Conservation (phyloP, 92 coral and sea anemone species). For the Bergia sp. region DNA sequence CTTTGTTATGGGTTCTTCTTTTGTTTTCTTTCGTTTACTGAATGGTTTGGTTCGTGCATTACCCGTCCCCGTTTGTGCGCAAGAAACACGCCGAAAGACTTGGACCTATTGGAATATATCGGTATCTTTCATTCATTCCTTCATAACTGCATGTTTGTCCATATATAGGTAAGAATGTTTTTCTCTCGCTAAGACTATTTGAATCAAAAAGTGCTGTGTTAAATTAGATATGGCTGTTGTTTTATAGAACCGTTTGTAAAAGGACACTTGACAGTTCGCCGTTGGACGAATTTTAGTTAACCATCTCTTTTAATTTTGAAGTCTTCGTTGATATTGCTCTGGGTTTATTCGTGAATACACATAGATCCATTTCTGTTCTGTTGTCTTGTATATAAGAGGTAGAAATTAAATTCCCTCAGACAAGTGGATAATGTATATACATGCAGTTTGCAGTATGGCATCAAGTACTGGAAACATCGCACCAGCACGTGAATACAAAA, state of each 20-base stretch:
- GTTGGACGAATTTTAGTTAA: not conserved
- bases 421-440: too few relatives aligned
- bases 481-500: too few relatives aligned
- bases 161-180: conserved; percentile 35
- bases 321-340: too few relatives aligned
- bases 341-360: too few relatives aligned
- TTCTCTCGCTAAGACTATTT: not conserved
- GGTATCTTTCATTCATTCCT: conserved; percentile 30
- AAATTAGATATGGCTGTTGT: too few relatives aligned
- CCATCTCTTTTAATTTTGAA: not conserved
- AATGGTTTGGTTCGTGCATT: conserved; percentile 1
- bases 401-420: too few relatives aligned
- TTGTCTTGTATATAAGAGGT: too few relatives aligned
- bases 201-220: not conserved
- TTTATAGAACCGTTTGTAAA: not conserved
- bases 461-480: too few relatives aligned
- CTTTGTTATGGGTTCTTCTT: conserved; percentile 23
- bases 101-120: conserved; percentile 36
- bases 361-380: too few relatives aligned
- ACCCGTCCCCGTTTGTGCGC: conserved; percentile 24
- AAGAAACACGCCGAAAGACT: conserved; percentile 30
- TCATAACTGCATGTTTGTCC: conserved; percentile 38
- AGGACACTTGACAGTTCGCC: too few relatives aligned
- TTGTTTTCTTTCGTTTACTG: conserved; percentile 33
- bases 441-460: too few relatives aligned